Percentiles rank a stretch among this genome's conserved stretches.
phyloP scores from a whole-genome alignment of 2,113 vertebrate species.

The Sylvilagus bachmani region DNA sequence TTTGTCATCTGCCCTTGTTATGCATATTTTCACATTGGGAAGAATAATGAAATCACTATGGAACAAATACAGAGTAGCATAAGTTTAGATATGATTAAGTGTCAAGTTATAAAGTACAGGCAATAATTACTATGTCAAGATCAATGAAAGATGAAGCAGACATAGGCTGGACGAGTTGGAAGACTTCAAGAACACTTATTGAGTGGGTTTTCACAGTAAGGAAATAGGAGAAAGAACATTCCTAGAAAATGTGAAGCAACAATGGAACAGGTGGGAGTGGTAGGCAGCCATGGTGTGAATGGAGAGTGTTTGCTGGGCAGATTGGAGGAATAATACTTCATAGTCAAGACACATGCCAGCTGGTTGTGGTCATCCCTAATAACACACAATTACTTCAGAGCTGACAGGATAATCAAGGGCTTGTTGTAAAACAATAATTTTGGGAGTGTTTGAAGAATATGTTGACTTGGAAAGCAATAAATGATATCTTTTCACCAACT shows the following conservation, averaged over 20 bases:
- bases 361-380: not conserved
- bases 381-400: not conserved
- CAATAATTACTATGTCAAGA: not conserved
- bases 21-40: not conserved
- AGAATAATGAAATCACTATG: conserved; percentile 45
- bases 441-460: not conserved
- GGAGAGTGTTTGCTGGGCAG: not conserved
- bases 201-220: not conserved
- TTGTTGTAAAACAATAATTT: not conserved
- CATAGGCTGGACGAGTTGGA: not conserved
- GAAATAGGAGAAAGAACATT: not conserved
- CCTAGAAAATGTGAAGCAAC: not conserved
- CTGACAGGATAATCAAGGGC: not conserved
- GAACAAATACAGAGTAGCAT: not conserved
- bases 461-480: not conserved
- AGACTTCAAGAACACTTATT: not conserved
- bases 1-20: not conserved
- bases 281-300: not conserved
- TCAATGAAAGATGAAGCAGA: not conserved
- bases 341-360: not conserved
- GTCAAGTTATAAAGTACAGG: not conserved
- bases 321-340: not conserved
- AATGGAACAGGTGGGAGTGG: not conserved
- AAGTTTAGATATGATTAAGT: conserved; percentile 26
- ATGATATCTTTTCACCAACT: not conserved